Percentiles rank a stretch among this genome's conserved stretches.
Evolutionary conservation across 2,113 vertebrate genomes (phyloP).

Genomic region (Oriolus oriolus): DNA sequence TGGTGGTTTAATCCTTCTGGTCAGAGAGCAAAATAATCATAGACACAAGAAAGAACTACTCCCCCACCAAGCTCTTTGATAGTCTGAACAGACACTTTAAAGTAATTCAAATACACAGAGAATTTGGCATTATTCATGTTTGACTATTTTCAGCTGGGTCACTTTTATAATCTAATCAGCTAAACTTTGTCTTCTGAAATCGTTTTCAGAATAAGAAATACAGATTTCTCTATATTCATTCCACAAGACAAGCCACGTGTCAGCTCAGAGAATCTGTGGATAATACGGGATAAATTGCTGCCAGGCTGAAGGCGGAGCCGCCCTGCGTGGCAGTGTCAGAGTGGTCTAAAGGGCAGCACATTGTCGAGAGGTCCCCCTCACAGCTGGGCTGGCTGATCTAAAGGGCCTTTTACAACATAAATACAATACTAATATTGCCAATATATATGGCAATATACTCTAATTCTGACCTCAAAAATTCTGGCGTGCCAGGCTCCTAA

Average conservation of each 20-base stretch:
- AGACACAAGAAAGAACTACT: background rate
- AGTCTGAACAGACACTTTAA: background rate
- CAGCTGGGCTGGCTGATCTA: accelerated
- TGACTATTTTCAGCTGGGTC: background rate
- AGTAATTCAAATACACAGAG: background rate
- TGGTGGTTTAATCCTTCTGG: background rate
- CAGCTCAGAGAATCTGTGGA: background rate
- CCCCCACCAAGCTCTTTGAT: background rate
- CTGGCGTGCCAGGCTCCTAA: background rate
- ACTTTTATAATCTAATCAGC: background rate
- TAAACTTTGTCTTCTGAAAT: background rate
- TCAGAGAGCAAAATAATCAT: background rate
- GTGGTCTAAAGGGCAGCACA: background rate
- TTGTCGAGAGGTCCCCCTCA: background rate
- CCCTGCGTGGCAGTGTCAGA: background rate
- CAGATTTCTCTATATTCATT: background rate
- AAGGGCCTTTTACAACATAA: background rate
- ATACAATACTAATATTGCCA: background rate
- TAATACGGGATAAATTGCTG: background rate
- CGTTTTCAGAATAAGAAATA: background rate
- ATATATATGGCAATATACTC: no score
- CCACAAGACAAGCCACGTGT: background rate
- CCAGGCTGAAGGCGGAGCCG: accelerated
- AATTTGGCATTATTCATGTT: background rate
- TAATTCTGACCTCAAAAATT: background rate